These are phyloP conservation scores for Reticulitermes lucifugus DNA, from an alignment of 2,888 invertebrate genomes.

Conservation along the genomic window DNA sequence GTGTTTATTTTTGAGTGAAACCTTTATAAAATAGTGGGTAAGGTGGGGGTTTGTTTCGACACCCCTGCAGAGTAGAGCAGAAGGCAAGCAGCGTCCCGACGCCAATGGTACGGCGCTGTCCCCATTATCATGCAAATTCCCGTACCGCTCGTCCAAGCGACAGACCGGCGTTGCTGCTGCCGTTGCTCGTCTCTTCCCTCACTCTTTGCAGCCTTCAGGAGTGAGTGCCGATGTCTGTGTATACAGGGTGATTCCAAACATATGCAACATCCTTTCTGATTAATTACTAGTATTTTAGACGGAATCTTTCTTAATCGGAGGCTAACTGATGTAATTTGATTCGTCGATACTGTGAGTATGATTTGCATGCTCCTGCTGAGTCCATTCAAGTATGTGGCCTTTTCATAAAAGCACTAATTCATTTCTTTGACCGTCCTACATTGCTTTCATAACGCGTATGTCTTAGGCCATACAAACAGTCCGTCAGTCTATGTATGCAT, in stretches of 20 bases:
- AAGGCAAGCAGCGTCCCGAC: slow-evolving; percentile 39
- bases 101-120: slow-evolving; percentile 28
- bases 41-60: not conserved
- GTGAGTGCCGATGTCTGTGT: slow-evolving; percentile 13
- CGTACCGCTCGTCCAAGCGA: slow-evolving; percentile 33
- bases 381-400: too few species aligned
- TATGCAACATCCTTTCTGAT: not conserved
- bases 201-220: slow-evolving; percentile 17
- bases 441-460: too few species aligned
- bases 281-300: not conserved
- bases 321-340: not conserved
- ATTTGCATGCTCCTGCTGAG: too few species aligned
- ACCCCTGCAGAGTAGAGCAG: slow-evolving; percentile 21
- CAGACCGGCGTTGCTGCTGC: slow-evolving; percentile 25
- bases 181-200: slow-evolving; percentile 8
- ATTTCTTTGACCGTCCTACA: too few species aligned
- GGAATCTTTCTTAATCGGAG: not conserved
- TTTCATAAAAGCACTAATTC: too few species aligned
- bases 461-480: too few species aligned
- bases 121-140: slow-evolving; percentile 50
- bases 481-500: too few species aligned
- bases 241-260: not conserved
- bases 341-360: too few species aligned
- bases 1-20: not conserved
- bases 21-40: not conserved